Percentiles rank a stretch among this genome's conserved stretches.
These are phyloP conservation scores for Noctua janthe DNA, from an alignment of 2,888 invertebrate genomes.

Conservation along the genomic window DNA sequence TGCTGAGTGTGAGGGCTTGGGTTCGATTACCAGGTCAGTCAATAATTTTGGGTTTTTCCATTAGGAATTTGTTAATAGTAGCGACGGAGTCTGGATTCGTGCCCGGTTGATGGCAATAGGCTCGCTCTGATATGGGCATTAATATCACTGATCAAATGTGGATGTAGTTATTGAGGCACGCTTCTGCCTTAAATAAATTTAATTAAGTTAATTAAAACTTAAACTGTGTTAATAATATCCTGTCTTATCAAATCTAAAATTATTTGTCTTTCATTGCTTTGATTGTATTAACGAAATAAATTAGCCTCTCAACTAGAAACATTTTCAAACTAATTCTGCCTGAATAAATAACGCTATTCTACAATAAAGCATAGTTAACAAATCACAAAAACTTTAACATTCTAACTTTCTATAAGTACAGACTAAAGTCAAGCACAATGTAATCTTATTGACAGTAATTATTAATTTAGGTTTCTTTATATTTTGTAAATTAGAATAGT, in stretches of 20 bases:
- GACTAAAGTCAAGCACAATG: background rate
- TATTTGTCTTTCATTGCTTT: background rate
- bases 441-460: background rate
- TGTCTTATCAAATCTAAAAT: too few species aligned
- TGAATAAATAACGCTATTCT: background rate
- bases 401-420: background rate
- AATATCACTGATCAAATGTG: background rate
- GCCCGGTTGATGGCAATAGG: background rate
- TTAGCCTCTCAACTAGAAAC: background rate
- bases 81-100: background rate
- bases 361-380: background rate
- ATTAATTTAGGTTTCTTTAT: background rate
- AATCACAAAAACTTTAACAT: background rate
- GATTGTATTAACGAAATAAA: background rate
- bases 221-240: background rate
- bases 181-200: background rate
- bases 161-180: background rate
- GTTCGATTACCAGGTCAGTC: background rate
- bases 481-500: background rate
- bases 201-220: background rate
- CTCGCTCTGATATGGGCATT: background rate
- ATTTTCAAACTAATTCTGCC: background rate
- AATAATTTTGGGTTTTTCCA: background rate
- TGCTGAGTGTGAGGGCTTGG: background rate
- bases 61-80: background rate